Conservation (phyloP, 2,888 invertebrate species). For the Plagodis dolabraria region DNA sequence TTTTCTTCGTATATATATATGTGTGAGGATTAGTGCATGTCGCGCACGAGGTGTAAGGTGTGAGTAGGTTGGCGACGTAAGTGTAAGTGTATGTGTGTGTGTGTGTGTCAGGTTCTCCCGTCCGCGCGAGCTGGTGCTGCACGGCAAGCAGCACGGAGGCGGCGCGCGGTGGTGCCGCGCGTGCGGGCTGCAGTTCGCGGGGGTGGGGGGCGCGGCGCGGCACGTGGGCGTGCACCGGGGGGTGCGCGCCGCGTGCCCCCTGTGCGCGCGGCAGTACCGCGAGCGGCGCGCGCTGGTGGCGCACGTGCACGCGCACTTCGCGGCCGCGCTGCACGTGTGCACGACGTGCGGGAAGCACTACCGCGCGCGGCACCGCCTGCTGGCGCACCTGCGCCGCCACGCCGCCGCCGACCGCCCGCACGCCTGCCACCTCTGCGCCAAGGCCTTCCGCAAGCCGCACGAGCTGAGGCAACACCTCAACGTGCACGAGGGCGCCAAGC, state of each 20-base stretch:
- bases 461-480: constrained; percentile 81
- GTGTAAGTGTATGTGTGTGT: too few relatives aligned
- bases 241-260: constrained; percentile 77
- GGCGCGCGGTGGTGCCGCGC: constrained; percentile 55
- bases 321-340: constrained; percentile 76
- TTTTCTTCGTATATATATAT: too few relatives aligned
- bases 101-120: constrained; percentile 57
- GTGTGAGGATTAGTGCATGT: too few relatives aligned
- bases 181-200: constrained; percentile 66
- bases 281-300: constrained; percentile 70
- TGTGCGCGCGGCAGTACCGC: constrained; percentile 82
- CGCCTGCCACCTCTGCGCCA: constrained; percentile 81
- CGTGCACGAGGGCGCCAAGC: constrained; percentile 82
- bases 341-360: constrained; percentile 58
- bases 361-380: constrained; percentile 8
- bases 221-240: constrained; percentile 68
- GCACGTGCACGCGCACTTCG: constrained; percentile 68
- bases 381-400: constrained; percentile 51
- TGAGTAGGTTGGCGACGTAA: too few relatives aligned
- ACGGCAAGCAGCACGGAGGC: constrained; percentile 55
- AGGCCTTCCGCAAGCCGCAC: constrained; percentile 59
- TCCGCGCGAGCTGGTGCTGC: constrained; percentile 58
- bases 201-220: constrained; percentile 54
- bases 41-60: too few relatives aligned
- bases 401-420: constrained; percentile 68